phyloP scores from a whole-genome alignment of 2,797 vertebrate genomes.

The Pipistrellus pipistrellus region DNA sequence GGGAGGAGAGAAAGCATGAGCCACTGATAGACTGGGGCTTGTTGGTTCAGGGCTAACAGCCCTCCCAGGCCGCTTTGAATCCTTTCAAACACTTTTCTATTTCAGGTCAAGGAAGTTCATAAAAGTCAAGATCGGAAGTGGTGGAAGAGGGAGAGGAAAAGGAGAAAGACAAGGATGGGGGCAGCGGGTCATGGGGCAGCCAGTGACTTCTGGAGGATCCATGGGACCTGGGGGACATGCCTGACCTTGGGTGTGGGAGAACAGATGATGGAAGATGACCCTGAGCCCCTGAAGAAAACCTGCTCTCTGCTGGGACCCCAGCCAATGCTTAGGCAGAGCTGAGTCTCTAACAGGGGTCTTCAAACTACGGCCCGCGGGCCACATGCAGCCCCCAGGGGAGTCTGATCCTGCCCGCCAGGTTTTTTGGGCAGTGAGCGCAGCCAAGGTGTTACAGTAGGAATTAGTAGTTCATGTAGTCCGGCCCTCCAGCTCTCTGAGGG shows the following conservation, averaged over 20 bases:
- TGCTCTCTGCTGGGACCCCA: neutral
- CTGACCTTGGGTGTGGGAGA: neutral
- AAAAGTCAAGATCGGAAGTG: neutral
- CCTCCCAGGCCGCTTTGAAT: slow-evolving; percentile 73
- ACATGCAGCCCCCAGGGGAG: too few relatives aligned
- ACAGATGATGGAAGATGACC: neutral
- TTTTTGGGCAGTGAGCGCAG: too few relatives aligned
- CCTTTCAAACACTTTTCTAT: slow-evolving; percentile 78
- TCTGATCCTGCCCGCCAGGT: too few relatives aligned
- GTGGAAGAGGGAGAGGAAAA: slow-evolving; percentile 74
- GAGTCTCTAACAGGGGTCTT: too few relatives aligned
- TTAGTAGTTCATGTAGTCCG: too few relatives aligned
- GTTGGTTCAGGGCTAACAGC: slow-evolving; percentile 72
- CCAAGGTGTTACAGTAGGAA: too few relatives aligned
- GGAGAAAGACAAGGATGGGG: slow-evolving; percentile 67
- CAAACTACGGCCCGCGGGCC: too few relatives aligned
- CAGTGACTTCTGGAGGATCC: slow-evolving; percentile 38
- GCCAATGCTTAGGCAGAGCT: neutral
- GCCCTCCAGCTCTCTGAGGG: too few relatives aligned
- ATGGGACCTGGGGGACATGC: neutral
- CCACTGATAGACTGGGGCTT: slow-evolving; percentile 84
- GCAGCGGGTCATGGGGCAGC: neutral
- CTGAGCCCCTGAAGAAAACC: neutral
- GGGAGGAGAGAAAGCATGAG: slow-evolving; percentile 74
- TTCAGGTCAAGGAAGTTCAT: slow-evolving; percentile 83